Conservation (phyloP, 2,888 invertebrate species). For the Diachrysia chrysitis region DNA sequence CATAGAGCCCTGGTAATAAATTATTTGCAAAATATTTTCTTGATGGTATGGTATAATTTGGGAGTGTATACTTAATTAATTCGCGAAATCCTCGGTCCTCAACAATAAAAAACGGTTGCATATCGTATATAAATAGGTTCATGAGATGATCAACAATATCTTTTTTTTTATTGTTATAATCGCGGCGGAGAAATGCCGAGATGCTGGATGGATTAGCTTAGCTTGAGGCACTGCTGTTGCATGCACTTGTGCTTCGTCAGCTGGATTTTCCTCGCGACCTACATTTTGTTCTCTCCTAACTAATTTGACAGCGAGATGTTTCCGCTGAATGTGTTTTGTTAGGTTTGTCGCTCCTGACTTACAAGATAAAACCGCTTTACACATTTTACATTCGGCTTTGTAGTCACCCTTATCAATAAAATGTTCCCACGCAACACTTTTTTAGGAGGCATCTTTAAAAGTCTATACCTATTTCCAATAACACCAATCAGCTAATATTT, state of each 20-base stretch:
- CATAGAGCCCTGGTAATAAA: conserved; percentile 39
- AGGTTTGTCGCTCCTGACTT: conserved; percentile 30
- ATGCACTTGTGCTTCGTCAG: conserved; percentile 10
- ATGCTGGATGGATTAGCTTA: conserved; percentile 9
- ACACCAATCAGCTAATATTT: too few relatives aligned
- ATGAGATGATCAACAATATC: conserved; percentile 43
- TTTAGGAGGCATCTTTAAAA: conserved; percentile 29
- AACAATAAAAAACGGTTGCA: conserved; percentile 48
- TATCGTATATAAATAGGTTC: conserved; percentile 42
- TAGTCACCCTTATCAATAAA: conserved; percentile 34
- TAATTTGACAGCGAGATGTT: conserved; percentile 38
- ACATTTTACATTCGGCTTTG: conserved; percentile 41
- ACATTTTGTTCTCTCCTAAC: conserved; percentile 7
- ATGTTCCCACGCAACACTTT: conserved; percentile 45
- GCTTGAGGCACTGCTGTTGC: conserved; percentile 7
- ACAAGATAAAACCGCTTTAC: conserved; percentile 27
- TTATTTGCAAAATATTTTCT: conserved; percentile 52
- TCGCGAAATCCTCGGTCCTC: conserved; percentile 43
- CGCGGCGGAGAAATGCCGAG: conserved; percentile 13
- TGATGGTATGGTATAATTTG: conserved; percentile 40
- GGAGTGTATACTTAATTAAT: conserved; percentile 40
- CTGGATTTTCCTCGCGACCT: background rate
- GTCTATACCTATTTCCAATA: too few relatives aligned
- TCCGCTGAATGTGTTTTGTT: conserved; percentile 32
- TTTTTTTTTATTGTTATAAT: conserved; percentile 32